A percentile compares a stretch with the other conserved stretches of the same genome.
Conservation (phyloP, 2,797 vertebrate genomes). For the Rachycentron canadum region DNA sequence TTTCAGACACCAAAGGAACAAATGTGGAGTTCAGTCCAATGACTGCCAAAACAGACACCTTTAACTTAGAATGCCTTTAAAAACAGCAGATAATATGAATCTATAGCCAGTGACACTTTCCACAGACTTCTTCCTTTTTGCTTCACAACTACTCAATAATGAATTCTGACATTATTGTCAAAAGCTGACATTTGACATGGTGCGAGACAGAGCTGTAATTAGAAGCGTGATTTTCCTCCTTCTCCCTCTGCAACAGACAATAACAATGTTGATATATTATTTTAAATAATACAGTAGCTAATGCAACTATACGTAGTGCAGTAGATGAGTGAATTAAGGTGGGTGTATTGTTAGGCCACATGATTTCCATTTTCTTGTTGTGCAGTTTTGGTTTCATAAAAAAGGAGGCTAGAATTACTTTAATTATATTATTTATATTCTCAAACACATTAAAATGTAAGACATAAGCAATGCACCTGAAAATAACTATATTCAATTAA, state of each 20-base stretch:
- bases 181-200: neutral
- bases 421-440: neutral
- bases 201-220: neutral
- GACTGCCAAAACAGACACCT: neutral
- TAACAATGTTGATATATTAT: neutral
- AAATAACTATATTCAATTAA: neutral
- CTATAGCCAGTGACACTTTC: neutral
- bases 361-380: neutral
- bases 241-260: too few relatives aligned
- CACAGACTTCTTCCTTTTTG: neutral
- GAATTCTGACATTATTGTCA: neutral
- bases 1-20: neutral
- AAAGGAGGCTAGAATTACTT: neutral
- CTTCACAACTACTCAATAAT: neutral
- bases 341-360: neutral
- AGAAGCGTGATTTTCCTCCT: neutral
- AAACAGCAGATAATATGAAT: neutral
- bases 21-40: neutral
- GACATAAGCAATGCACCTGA: neutral
- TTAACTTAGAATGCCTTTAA: neutral
- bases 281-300: too few relatives aligned
- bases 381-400: neutral
- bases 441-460: neutral
- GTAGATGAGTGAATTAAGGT: neutral
- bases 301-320: neutral